Conservation (phyloP, 2,888 invertebrate genomes). For the Ormyrus thymus region DNA sequence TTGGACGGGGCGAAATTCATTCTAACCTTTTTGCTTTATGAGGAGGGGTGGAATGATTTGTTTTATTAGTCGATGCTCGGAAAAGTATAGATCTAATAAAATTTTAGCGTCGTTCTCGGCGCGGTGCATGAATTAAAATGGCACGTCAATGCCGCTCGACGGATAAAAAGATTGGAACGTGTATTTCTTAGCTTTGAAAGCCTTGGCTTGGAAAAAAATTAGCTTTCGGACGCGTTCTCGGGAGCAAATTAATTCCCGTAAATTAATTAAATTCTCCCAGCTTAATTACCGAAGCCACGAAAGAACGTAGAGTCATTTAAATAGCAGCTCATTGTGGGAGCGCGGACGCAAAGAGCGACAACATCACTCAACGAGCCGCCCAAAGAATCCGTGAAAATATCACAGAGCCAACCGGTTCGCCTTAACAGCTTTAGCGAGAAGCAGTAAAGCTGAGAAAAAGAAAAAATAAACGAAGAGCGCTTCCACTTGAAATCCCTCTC, state of each 20-base stretch:
- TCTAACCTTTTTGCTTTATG: too few species aligned
- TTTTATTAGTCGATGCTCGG: too few species aligned
- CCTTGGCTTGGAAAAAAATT: too few species aligned
- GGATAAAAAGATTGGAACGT: too few species aligned
- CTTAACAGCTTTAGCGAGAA: conserved; percentile 42
- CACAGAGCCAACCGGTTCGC: neutral
- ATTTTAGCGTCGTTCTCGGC: neutral
- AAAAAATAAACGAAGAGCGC: conserved; percentile 21
- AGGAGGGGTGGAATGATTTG: too few species aligned
- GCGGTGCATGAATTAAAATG: neutral
- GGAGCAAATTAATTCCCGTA: too few species aligned
- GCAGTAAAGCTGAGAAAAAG: conserved; percentile 30
- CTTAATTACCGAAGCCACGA: too few species aligned
- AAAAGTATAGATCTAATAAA: too few species aligned
- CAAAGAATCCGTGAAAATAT: conserved; percentile 15
- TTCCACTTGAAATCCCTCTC: neutral
- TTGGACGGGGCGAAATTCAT: neutral
- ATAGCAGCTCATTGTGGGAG: neutral
- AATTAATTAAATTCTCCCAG: too few species aligned
- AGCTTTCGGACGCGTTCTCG: too few species aligned
- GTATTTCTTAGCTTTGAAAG: too few species aligned
- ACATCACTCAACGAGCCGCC: neutral
- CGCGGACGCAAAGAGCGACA: neutral
- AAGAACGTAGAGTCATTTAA: too few species aligned
- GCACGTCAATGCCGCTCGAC: neutral